These are phyloP conservation scores for Podarcis cretensis DNA, from an alignment of 2,113 vertebrate genomes.

Conservation along the genomic window DNA sequence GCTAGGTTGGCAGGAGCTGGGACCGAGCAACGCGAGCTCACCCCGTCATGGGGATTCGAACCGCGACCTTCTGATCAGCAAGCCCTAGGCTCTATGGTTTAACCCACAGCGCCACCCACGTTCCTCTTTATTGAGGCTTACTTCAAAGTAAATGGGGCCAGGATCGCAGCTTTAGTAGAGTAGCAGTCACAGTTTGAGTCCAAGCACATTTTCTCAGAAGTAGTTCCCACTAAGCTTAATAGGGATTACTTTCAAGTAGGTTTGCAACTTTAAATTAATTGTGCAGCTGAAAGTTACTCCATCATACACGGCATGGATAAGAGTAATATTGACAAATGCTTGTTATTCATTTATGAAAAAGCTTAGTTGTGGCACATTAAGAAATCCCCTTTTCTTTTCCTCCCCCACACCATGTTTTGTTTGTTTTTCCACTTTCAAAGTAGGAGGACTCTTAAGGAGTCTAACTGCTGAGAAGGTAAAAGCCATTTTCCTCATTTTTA, in stretches of 20 bases:
- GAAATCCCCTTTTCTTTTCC: not conserved
- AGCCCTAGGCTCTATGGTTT: too few species aligned
- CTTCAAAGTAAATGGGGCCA: not conserved
- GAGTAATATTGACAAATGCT: constrained; percentile 1
- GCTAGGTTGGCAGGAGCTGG: too few species aligned
- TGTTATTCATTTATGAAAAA: not conserved
- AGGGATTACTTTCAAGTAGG: not conserved
- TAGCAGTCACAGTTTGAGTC: not conserved
- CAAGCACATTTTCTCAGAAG: not conserved
- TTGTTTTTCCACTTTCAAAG: constrained; percentile 44
- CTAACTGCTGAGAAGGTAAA: constrained; percentile 71
- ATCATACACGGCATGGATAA: not conserved
- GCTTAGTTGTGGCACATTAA: constrained; percentile 37
- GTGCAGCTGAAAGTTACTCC: not conserved
- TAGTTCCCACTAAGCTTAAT: not conserved
- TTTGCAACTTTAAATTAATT: not conserved
- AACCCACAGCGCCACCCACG: too few species aligned
- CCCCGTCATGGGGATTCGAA: too few species aligned
- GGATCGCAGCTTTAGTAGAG: not conserved
- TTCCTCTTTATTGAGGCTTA: too few species aligned
- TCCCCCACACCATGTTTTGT: not conserved
- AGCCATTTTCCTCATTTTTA: constrained; percentile 77
- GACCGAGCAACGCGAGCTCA: too few species aligned
- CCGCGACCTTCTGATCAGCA: too few species aligned
- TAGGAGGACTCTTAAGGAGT: constrained; percentile 65